A percentile compares a stretch with the other conserved stretches of the same genome.
Conservation (phyloP, 2,888 invertebrate genomes). For the Trichogramma evanescens region DNA sequence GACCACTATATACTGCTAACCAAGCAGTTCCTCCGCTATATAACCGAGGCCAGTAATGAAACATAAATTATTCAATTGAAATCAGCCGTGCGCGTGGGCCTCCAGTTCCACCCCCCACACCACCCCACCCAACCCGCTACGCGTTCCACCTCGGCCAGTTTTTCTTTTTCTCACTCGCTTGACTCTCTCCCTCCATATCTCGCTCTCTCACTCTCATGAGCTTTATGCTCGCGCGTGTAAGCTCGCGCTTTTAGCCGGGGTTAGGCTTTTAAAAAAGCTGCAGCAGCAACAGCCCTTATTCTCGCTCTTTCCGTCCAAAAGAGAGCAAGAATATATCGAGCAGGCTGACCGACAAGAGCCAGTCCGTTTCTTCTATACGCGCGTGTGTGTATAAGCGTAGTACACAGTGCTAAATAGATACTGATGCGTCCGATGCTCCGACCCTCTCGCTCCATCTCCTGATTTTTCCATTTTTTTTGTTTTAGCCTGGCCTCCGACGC, state of each 20-base stretch:
- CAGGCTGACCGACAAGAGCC: too few species aligned
- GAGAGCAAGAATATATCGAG: neutral
- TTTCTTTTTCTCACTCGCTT: slow-evolving; percentile 14
- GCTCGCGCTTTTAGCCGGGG: slow-evolving; percentile 30
- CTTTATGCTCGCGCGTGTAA: slow-evolving; percentile 24
- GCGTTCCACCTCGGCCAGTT: slow-evolving; percentile 1
- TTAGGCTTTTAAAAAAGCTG: slow-evolving; percentile 33
- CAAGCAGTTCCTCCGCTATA: slow-evolving; percentile 29
- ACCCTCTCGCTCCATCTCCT: slow-evolving; percentile 7
- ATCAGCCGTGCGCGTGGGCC: slow-evolving; percentile 39
- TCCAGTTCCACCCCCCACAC: neutral
- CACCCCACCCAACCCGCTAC: neutral
- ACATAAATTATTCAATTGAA: slow-evolving; percentile 49
- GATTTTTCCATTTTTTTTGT: slow-evolving; percentile 8
- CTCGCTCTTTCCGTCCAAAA: slow-evolving; percentile 11
- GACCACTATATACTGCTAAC: too few species aligned
- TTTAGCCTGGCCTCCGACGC: neutral
- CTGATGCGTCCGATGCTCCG: slow-evolving; percentile 7
- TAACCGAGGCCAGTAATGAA: slow-evolving; percentile 45
- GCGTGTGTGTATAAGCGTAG: neutral
- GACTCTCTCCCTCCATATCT: neutral
- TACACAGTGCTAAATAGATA: neutral
- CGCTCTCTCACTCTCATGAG: slow-evolving; percentile 4
- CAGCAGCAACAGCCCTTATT: slow-evolving; percentile 23
- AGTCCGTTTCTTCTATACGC: too few species aligned